Conservation (phyloP, 2,797 vertebrate species). For the Paedocypris micromegethes region DNA sequence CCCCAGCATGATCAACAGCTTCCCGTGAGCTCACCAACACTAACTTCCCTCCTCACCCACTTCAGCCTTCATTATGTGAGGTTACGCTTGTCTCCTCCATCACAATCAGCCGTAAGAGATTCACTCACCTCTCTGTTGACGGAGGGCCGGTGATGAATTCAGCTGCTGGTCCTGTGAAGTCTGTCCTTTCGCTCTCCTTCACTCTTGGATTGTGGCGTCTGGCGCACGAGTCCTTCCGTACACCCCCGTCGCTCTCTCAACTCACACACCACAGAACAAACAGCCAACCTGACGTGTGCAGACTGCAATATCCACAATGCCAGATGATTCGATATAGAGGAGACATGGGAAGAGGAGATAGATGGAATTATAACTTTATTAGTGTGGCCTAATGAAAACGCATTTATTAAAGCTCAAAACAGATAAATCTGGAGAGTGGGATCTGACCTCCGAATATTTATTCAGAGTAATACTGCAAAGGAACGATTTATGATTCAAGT, state of each 20-base stretch:
- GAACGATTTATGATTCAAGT: too few relatives aligned
- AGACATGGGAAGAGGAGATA: background rate
- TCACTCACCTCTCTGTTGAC: slow-evolving; percentile 29
- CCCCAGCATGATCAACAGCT: background rate
- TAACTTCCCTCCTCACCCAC: slow-evolving; percentile 2
- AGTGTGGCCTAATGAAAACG: background rate
- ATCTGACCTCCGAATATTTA: too few relatives aligned
- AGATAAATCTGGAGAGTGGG: too few relatives aligned
- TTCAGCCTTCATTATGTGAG: background rate
- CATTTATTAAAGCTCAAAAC: background rate
- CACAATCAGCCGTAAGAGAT: background rate
- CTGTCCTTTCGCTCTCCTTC: slow-evolving; percentile 23
- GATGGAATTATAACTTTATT: background rate
- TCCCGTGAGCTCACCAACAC: too few relatives aligned
- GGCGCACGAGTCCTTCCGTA: slow-evolving; percentile 17
- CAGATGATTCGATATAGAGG: background rate
- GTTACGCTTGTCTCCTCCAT: slow-evolving; percentile 1
- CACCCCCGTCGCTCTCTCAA: slow-evolving; percentile 15
- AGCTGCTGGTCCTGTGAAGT: slow-evolving; percentile 21
- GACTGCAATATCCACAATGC: slow-evolving; percentile 20
- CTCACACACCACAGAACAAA: slow-evolving; percentile 19
- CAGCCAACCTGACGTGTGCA: slow-evolving; percentile 17
- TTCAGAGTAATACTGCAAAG: too few relatives aligned
- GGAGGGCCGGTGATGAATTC: slow-evolving; percentile 1
- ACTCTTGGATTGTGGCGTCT: slow-evolving; percentile 27